phyloP scores from a whole-genome alignment of 1,140 invertebrate species.

The Amyelois transitella region DNA sequence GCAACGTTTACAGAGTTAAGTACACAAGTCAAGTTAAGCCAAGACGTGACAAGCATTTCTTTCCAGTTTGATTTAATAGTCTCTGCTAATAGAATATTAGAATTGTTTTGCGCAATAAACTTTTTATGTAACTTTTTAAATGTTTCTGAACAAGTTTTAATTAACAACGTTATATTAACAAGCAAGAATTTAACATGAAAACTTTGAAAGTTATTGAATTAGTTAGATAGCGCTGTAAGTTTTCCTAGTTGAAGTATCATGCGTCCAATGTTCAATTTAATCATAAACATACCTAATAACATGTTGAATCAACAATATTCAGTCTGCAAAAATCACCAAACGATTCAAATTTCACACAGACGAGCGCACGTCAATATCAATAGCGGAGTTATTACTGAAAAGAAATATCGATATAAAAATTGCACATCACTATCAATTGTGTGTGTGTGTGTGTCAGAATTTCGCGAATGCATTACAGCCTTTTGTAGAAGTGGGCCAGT shows the following conservation, averaged over 20 bases:
- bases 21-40: background rate
- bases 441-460: slow-evolving; percentile 9
- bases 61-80: background rate
- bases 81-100: background rate
- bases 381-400: background rate
- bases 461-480: slow-evolving; percentile 28
- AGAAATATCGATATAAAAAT: background rate
- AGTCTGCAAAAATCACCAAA: background rate
- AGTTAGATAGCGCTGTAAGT: no score
- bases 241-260: no score
- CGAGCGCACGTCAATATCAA: background rate
- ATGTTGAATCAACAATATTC: no score
- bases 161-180: no score
- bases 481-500: slow-evolving; percentile 28
- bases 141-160: no score
- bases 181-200: no score
- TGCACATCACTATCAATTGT: slow-evolving; percentile 4
- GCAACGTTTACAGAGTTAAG: background rate
- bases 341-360: background rate
- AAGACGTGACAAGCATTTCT: background rate
- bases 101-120: no score
- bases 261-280: no score
- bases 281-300: background rate
- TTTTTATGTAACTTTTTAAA: no score
- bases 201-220: no score